Evolutionary conservation across 2,888 invertebrate species (phyloP), one percentile per base, ranked within the genome.

Genomic region (Nezara viridula): DNA sequence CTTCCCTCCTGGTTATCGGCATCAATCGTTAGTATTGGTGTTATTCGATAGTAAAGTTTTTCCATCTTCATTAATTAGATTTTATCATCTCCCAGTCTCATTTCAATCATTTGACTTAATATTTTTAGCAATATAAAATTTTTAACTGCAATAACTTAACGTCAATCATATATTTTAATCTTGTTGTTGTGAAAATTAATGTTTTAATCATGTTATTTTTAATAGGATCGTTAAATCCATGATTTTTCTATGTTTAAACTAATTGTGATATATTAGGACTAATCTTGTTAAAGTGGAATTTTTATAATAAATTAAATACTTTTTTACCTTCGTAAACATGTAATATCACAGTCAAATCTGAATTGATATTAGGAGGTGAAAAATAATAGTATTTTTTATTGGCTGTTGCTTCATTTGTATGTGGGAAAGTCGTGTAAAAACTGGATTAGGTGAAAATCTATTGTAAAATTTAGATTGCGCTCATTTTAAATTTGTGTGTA

Each of bases 51-150:
- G n/a, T n/a, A n/a, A n/a, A n/a, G n/a, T n/a, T n/a, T 60, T 60
- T 21, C 37, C 24, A 19, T 37, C 37, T 73, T 4, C 7, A 37
- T 27, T 37, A 2, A 73, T 73, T 73, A 4, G 10, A 37, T 73
- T 73, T 73, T 37, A 73, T 32, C 66, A 73, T 73, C 66, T 73
- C 37, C 66, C 66, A 73, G 66, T 73, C 19, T 73, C 66, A 73
- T 73, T 37, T 73, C 66, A 73, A 21, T 73, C 32, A 21, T 73
- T 73, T 37, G 66, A 73, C 66, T 27, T 60, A 14, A n/a, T 60
- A 27, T 27, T 60, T 55, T 55, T 55, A 55, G n/a, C 27, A 16
- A 60, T 32, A 16, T 60, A n/a, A n/a, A n/a, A n/a, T n/a, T n/a
- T n/a, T n/a, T n/a, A n/a, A n/a, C n/a, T n/a, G n/a, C n/a, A n/a